Evolutionary conservation across 2,113 vertebrate species (phyloP).

Genomic region (Struthio camelus): DNA sequence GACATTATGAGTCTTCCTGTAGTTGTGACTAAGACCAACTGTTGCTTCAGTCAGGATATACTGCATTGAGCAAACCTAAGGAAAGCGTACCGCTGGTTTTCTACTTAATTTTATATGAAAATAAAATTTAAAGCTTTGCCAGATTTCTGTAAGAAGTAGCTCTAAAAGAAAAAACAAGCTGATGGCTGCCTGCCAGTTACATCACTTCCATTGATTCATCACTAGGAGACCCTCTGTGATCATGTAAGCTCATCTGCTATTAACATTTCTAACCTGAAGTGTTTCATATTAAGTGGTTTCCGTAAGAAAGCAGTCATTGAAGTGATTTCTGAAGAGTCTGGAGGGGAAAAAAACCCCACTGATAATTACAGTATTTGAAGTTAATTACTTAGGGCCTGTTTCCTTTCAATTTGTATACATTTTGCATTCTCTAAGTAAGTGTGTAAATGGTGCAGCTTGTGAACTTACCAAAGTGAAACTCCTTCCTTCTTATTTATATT

Average conservation of each 20-base stretch:
- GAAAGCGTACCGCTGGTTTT: neutral
- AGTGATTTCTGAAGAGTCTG: conserved; percentile 36
- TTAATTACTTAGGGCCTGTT: conserved; percentile 42
- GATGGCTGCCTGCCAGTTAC: neutral
- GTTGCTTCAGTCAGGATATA: neutral
- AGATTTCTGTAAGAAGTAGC: neutral
- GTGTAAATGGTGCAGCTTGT: neutral
- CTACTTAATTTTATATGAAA: neutral
- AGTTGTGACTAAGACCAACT: neutral
- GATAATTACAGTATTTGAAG: conserved; percentile 57
- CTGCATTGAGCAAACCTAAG: neutral
- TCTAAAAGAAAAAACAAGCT: neutral
- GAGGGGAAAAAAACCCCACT: neutral
- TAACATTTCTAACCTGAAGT: conserved; percentile 19
- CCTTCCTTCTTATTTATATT: conserved; percentile 4
- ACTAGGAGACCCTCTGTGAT: neutral
- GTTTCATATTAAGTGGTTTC: conserved; percentile 8
- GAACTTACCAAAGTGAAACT: neutral
- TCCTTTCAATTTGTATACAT: neutral
- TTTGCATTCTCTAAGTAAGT: neutral
- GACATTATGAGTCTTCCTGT: neutral
- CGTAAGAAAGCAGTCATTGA: conserved; percentile 24
- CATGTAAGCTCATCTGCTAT: neutral
- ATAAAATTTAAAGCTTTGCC: neutral
- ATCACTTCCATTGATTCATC: neutral